Conservation (phyloP, 64 coral and sea anemone species). For the Trachythela sp. region DNA sequence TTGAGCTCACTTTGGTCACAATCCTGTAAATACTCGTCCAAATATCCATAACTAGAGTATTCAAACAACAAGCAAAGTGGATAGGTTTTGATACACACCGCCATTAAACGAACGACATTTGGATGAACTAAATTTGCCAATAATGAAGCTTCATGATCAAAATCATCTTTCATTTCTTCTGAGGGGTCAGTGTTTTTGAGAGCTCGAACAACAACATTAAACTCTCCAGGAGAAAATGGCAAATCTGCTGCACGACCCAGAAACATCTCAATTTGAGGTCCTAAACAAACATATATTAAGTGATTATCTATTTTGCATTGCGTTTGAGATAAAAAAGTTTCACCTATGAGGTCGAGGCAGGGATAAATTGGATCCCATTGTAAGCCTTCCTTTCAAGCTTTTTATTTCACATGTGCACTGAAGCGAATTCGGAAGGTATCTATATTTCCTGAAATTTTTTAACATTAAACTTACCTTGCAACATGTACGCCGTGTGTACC, state of each 20-base stretch:
- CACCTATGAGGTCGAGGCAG: too few relatives aligned
- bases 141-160: conserved; percentile 65
- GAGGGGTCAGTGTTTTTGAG: conserved; percentile 53
- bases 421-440: too few relatives aligned
- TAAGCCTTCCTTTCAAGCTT: too few relatives aligned
- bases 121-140: conserved; percentile 68
- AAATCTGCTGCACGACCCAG: neutral
- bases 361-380: too few relatives aligned
- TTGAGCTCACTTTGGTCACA: conserved; percentile 59
- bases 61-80: conserved; percentile 88
- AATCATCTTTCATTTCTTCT: conserved; percentile 46
- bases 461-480: neutral
- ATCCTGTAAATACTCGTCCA: conserved; percentile 68
- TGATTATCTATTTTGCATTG: neutral
- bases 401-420: too few relatives aligned
- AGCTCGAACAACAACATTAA: conserved; percentile 65
- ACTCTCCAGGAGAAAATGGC: neutral
- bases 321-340: too few relatives aligned
- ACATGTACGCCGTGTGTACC: too few relatives aligned
- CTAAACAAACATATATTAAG: neutral
- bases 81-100: conserved; percentile 56
- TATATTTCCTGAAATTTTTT: too few relatives aligned
- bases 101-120: conserved; percentile 69
- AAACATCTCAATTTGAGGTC: neutral
- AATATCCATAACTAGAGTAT: conserved; percentile 54